Percentiles rank a stretch among this genome's conserved stretches.
Conservation (phyloP, 2,797 vertebrate species). For the Alexandromys oeconomus region DNA sequence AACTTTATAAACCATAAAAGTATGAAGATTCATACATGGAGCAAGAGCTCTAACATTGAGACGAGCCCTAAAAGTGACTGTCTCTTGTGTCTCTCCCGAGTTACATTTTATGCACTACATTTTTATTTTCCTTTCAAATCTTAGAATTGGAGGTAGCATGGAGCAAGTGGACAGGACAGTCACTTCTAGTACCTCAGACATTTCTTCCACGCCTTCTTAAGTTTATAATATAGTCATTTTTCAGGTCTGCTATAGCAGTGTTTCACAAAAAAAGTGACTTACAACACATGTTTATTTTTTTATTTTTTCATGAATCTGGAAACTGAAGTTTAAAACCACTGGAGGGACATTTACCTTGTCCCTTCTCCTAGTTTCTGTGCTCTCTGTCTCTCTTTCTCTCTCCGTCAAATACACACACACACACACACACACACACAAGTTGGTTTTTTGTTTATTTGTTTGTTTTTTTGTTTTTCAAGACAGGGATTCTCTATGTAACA, state of each 20-base stretch:
- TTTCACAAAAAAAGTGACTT: not conserved
- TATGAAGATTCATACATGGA: not conserved
- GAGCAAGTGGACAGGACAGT: not conserved
- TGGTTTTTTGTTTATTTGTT: too few relatives aligned
- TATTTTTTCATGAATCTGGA: not conserved
- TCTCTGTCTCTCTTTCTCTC: too few relatives aligned
- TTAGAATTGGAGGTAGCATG: not conserved
- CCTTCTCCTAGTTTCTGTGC: not conserved
- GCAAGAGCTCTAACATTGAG: not conserved
- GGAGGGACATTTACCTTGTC: not conserved
- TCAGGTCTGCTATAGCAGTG: not conserved
- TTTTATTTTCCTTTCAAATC: slow-evolving; percentile 2
- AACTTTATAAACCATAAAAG: slow-evolving; percentile 22
- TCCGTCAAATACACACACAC: too few relatives aligned
- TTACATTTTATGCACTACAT: not conserved
- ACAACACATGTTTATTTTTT: not conserved
- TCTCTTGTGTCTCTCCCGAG: not conserved
- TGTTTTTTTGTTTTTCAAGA: too few relatives aligned
- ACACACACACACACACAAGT: too few relatives aligned
- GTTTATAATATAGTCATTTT: not conserved
- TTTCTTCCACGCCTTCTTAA: not conserved
- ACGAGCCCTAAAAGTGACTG: not conserved
- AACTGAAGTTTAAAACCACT: too few relatives aligned
- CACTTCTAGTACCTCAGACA: not conserved
- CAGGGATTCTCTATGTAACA: too few relatives aligned